Percentiles rank a stretch among this genome's conserved stretches.
These are phyloP conservation scores for Lordiphosa andalusiaca DNA, from an alignment of 2,888 invertebrate genomes.

Conservation along the genomic window DNA sequence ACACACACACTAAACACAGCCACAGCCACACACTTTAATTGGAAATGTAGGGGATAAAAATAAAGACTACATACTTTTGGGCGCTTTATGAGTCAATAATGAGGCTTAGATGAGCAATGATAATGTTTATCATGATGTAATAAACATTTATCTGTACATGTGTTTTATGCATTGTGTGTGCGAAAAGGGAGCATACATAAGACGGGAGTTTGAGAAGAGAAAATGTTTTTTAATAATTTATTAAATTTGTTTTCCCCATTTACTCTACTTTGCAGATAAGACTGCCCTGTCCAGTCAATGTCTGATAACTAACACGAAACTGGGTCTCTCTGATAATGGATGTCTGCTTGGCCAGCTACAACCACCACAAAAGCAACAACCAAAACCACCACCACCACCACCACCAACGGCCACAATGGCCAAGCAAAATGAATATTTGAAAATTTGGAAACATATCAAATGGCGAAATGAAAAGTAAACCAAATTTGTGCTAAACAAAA, in stretches of 20 bases:
- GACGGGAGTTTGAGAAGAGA: too few relatives aligned
- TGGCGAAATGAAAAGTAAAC: conserved; percentile 82
- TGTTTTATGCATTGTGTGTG: conserved; percentile 3
- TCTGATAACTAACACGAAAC: conserved; percentile 41
- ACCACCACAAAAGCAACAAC: conserved; percentile 10
- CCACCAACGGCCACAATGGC: conserved; percentile 66
- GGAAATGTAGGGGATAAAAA: conserved; percentile 51
- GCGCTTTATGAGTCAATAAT: conserved; percentile 66
- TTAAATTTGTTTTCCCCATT: too few relatives aligned
- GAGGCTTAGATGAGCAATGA: conserved; percentile 55
- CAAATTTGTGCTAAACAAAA: conserved; percentile 1
- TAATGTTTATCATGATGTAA: conserved; percentile 42
- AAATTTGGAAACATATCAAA: conserved; percentile 91
- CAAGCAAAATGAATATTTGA: conserved; percentile 80
- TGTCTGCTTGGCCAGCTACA: conserved; percentile 20
- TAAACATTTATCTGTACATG: conserved; percentile 17
- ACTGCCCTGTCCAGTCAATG: conserved; percentile 40
- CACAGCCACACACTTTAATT: conserved; percentile 44
- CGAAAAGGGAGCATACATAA: too few relatives aligned
- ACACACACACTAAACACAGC: background rate
- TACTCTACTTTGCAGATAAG: background rate
- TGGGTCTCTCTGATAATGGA: conserved; percentile 61
- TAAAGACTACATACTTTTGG: conserved; percentile 66
- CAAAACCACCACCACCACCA: conserved; percentile 5
- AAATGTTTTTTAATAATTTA: too few relatives aligned